Conservation (phyloP, 2,797 vertebrate species). For the Megalops cyprinoides region DNA sequence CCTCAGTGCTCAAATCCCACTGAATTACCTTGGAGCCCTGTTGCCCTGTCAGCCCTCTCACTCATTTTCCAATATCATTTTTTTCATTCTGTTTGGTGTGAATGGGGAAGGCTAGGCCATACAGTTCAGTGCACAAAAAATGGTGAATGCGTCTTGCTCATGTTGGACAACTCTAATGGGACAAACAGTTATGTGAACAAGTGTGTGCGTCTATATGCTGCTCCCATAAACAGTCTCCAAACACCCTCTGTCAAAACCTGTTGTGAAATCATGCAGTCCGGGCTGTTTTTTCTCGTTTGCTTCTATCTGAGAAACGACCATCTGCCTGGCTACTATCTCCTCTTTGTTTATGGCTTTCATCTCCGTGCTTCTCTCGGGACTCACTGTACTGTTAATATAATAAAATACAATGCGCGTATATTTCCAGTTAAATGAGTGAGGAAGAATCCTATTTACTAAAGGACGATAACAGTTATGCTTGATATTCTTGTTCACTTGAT, state of each 20-base stretch:
- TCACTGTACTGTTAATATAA: background rate
- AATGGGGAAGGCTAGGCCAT: too few relatives aligned
- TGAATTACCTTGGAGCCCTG: too few relatives aligned
- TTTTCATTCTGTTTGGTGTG: too few relatives aligned
- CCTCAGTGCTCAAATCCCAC: too few relatives aligned
- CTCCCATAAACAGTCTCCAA: conserved; percentile 34
- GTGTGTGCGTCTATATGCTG: conserved; percentile 39
- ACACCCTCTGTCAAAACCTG: background rate
- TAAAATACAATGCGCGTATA: too few relatives aligned
- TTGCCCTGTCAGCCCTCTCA: background rate
- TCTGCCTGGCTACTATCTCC: background rate
- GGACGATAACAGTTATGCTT: too few relatives aligned
- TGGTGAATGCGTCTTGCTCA: too few relatives aligned
- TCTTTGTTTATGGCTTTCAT: background rate
- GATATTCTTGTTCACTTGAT: too few relatives aligned
- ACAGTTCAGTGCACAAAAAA: too few relatives aligned
- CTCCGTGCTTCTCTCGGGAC: background rate
- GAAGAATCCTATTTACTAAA: too few relatives aligned
- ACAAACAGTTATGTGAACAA: conserved; percentile 36
- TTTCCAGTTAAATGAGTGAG: too few relatives aligned
- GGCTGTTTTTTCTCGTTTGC: background rate
- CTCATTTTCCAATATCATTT: background rate
- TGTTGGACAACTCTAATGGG: conserved; percentile 50
- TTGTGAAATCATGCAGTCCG: background rate
- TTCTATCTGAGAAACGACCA: background rate